These are phyloP conservation scores for Ochropacha duplaris DNA, from an alignment of 2,888 invertebrate species.

Conservation along the genomic window DNA sequence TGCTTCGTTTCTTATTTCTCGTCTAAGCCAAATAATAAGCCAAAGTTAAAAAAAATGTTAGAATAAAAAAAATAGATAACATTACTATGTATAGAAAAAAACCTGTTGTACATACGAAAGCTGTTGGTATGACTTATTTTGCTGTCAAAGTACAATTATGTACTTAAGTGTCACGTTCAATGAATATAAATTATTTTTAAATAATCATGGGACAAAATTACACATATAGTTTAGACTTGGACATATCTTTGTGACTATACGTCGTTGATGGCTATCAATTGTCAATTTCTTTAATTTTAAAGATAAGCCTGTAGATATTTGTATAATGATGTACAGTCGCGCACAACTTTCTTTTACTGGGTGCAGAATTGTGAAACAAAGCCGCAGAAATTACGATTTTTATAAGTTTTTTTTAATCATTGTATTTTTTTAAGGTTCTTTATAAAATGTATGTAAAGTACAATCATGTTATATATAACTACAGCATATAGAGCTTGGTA, in stretches of 20 bases:
- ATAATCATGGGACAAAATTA: conserved; percentile 11
- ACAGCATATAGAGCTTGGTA: too few species aligned
- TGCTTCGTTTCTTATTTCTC: conserved; percentile 44
- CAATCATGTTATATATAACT: too few species aligned
- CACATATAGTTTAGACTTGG: conserved; percentile 32
- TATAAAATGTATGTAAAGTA: too few species aligned
- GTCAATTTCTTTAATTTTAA: conserved; percentile 22
- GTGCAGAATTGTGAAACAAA: background rate
- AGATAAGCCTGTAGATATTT: conserved; percentile 34
- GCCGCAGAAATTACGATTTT: background rate
- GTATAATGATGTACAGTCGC: conserved; percentile 53
- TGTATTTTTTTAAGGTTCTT: too few species aligned
- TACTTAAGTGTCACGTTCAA: conserved; percentile 56
- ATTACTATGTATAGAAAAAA: conserved; percentile 21
- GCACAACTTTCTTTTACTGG: conserved; percentile 47
- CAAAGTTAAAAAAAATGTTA: conserved; percentile 63
- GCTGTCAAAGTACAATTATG: conserved; percentile 58
- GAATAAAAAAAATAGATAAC: conserved; percentile 27
- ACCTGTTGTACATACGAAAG: conserved; percentile 24
- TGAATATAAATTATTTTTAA: conserved; percentile 21
- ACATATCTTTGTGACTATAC: conserved; percentile 61
- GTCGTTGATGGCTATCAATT: conserved; percentile 21
- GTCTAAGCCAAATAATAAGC: conserved; percentile 75
- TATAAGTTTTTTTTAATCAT: too few species aligned
- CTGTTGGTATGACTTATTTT: conserved; percentile 33